Evolutionary conservation across 2,113 vertebrate genomes (phyloP), one percentile per base, ranked within the genome.

Genomic region (Balaeniceps rex): DNA sequence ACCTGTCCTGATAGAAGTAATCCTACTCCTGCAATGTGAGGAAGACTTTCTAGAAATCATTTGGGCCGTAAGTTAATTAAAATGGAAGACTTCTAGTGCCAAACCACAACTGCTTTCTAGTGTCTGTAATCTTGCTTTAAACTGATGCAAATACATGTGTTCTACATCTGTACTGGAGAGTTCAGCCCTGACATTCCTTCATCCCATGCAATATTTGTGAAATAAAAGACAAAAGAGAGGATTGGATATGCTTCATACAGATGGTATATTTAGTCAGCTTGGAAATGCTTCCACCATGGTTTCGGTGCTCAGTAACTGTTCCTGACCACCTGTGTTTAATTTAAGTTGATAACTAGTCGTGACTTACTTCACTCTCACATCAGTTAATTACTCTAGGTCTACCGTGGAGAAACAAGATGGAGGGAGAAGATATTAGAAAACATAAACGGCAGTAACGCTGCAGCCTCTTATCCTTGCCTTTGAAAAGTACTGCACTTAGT

Each of bases 111-210:
- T 97, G 87, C 92, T 95, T 97, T 97, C 90, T 75, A 92, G 78
- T 69, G 86, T 96, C 85, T 96, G 80, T 94, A 96, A 79, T 97
- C 91, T 87, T 89, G 90, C 94, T 97, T 96, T 95, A 93, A 98
- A 96, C 94, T 87, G 65, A 84, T 92, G 83, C n/a, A 84, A 91
- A 93, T 93, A 92, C 98, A 98, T 96, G 88, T 98, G 98, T 97
- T 98, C 93, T 95, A 38, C 97, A 98, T 98, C 96, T 98, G 96
- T 86, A 80, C 68, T 88, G 70, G 78, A 96, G 91, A 93, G 72
- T 71, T 97, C 80, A 92, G 93, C 91, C 79, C 93, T 94, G 87
- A 96, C 97, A 96, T 98, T 98, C 97, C 93, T 97, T 97, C 78
- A 38, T 97, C 88, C 95, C 87, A 16, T 97, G 97, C 85, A 96